Conservation (phyloP, 2,113 vertebrate species). For the Pseudorhombus dupliciocellatus region DNA sequence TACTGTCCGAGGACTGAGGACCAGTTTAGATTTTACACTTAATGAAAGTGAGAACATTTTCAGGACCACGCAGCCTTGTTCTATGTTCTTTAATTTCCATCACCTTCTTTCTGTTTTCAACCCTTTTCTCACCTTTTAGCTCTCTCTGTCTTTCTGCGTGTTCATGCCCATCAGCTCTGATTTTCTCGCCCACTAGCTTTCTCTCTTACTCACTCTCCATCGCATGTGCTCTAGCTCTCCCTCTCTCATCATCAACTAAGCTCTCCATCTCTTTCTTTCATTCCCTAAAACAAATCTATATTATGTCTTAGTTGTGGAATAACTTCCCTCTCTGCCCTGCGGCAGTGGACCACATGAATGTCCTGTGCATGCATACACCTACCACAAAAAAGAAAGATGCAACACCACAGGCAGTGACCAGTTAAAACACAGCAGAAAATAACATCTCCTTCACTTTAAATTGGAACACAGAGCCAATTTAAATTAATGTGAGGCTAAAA, state of each 20-base stretch:
- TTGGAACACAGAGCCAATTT: constrained; percentile 18
- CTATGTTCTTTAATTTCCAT: too few species aligned
- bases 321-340: constrained; percentile 6
- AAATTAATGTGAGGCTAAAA: constrained; percentile 33
- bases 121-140: not conserved
- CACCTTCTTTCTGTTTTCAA: not conserved
- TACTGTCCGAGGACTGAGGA: too few species aligned
- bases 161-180: not conserved
- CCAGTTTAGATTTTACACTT: too few species aligned
- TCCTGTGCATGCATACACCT: too few species aligned
- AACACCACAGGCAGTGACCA: constrained; percentile 7
- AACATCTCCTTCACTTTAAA: constrained; percentile 8
- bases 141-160: not conserved
- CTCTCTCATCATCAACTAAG: not conserved
- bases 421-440: constrained; percentile 8
- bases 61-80: too few species aligned
- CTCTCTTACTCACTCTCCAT: not conserved
- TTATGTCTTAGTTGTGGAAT: not conserved
- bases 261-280: constrained; percentile 3
- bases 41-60: too few species aligned
- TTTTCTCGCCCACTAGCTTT: constrained; percentile 8
- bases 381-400: not conserved
- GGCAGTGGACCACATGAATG: too few species aligned
- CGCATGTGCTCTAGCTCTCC: not conserved
- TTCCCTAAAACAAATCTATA: constrained; percentile 15